Percentiles rank a stretch among this genome's conserved stretches.
These are phyloP conservation scores for Barnardius zonarius DNA, from an alignment of 2,113 vertebrate genomes.

Conservation along the genomic window DNA sequence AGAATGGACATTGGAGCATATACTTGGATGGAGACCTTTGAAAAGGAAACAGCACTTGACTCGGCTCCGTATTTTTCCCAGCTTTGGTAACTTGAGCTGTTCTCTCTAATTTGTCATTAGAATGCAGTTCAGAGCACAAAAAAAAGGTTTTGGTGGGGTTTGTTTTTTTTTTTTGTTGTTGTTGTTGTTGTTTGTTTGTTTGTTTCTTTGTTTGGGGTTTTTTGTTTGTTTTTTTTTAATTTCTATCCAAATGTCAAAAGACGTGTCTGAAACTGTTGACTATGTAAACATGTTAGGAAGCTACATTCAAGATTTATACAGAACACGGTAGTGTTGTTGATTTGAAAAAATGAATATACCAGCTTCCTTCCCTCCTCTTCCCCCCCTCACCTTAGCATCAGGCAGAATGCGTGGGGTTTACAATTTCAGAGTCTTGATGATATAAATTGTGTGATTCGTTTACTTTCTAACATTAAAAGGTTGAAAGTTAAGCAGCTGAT, in stretches of 20 bases:
- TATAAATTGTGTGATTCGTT: constrained; percentile 1
- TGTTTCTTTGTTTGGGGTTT: neutral
- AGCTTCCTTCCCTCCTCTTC: neutral
- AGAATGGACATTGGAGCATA: neutral
- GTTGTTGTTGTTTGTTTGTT: neutral
- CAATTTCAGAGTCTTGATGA: neutral
- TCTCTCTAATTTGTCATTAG: neutral
- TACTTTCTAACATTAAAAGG: constrained; percentile 39
- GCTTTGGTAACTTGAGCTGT: neutral
- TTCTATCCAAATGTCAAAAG: neutral
- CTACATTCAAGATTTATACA: neutral
- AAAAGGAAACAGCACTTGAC: neutral
- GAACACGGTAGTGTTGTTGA: neutral
- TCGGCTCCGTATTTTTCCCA: neutral
- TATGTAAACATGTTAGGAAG: neutral
- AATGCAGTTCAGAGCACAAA: neutral
- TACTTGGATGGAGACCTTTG: neutral
- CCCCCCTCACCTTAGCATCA: neutral
- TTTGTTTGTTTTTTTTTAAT: neutral
- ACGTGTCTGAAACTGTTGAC: neutral
- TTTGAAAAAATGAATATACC: neutral
- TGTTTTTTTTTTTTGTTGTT: neutral
- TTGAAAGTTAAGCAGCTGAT: constrained; percentile 56
- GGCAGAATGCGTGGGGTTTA: neutral
- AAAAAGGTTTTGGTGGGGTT: neutral